phyloP scores from a whole-genome alignment of 2,113 vertebrate genomes.

The Baryphthengus martii region DNA sequence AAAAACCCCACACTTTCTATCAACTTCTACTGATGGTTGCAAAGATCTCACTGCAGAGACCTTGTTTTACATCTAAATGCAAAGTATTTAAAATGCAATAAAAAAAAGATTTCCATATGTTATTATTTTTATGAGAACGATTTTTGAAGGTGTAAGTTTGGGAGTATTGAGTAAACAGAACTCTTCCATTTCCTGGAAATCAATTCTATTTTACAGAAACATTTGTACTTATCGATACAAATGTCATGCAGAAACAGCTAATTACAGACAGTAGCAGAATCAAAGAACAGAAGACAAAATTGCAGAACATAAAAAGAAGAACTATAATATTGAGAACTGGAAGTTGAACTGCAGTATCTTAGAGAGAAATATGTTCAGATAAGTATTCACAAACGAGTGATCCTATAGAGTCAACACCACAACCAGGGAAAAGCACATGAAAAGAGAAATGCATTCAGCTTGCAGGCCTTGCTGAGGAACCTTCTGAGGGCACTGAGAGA shows the following conservation, averaged over 20 bases:
- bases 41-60: not conserved
- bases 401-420: not conserved
- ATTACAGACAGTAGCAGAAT: not conserved
- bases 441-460: not conserved
- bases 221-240: not conserved
- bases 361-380: not conserved
- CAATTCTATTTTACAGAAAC: not conserved
- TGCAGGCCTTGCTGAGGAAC: not conserved
- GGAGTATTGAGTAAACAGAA: not conserved
- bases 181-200: not conserved
- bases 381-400: not conserved
- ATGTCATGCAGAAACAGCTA: not conserved
- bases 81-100: not conserved
- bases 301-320: not conserved
- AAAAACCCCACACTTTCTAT: not conserved
- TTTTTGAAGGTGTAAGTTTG: not conserved
- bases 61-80: not conserved
- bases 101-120: not conserved
- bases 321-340: not conserved
- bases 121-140: not conserved
- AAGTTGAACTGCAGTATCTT: not conserved
- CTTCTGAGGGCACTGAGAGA: not conserved
- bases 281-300: not conserved
- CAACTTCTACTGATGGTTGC: not conserved
- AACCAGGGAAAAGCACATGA: not conserved